Conservation (phyloP, 1,140 invertebrate genomes). For the Drosophila lowei region DNA sequence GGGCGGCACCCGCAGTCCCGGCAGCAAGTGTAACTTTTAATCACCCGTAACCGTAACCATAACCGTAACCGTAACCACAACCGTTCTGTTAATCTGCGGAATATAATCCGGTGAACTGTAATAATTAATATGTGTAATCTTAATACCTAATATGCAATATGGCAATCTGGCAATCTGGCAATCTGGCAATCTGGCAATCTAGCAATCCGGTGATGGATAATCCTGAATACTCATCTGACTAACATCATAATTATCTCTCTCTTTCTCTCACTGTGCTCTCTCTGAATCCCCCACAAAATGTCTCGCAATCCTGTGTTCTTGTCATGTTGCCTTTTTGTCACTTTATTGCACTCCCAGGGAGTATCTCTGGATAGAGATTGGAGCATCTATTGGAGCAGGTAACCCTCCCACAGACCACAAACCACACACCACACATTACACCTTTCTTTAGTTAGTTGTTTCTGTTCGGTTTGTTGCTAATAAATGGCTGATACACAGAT, state of each 20-base stretch:
- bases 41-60: too few relatives aligned
- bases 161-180: background rate
- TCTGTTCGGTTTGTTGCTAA: slow-evolving; percentile 32
- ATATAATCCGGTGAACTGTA: background rate
- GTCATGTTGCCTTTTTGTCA: too few relatives aligned
- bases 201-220: slow-evolving; percentile 23
- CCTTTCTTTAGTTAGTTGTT: slow-evolving; percentile 11
- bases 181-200: background rate
- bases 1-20: slow-evolving; percentile 48
- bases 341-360: too few relatives aligned
- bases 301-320: too few relatives aligned
- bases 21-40: slow-evolving; percentile 64
- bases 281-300: too few relatives aligned
- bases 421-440: too few relatives aligned
- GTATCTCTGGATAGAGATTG: too few relatives aligned
- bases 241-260: slow-evolving; percentile 21
- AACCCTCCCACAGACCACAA: too few relatives aligned
- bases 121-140: too few relatives aligned
- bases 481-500: slow-evolving; percentile 37
- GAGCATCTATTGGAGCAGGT: too few relatives aligned
- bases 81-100: too few relatives aligned
- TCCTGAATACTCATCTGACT: slow-evolving; percentile 10
- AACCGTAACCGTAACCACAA: too few relatives aligned
- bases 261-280: slow-evolving; percentile 2
- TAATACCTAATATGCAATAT: background rate